A percentile compares a stretch with the other conserved stretches of the same genome.
Conservation (phyloP, 2,113 vertebrate species). For the Tretioscincus oriximinensis region DNA sequence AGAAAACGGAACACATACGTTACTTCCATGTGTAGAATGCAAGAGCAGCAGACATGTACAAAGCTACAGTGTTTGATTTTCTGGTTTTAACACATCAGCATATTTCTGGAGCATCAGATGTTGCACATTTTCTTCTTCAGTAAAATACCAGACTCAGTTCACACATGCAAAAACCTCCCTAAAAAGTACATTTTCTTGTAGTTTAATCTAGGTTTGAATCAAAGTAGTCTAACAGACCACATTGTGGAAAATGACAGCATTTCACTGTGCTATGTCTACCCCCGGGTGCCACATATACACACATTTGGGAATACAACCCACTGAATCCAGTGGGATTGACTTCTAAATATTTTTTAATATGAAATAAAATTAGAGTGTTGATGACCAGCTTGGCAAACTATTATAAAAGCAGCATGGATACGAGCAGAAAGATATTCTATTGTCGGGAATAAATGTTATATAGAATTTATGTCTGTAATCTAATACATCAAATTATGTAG, state of each 20-base stretch:
- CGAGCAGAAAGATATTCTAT: slow-evolving; percentile 24
- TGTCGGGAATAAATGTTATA: slow-evolving; percentile 64
- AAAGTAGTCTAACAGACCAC: too few relatives aligned
- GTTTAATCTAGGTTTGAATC: too few relatives aligned
- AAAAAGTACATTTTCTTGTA: too few relatives aligned
- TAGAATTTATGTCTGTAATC: slow-evolving; percentile 55
- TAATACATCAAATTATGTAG: slow-evolving; percentile 68
- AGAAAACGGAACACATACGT: not conserved
- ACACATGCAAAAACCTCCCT: too few relatives aligned
- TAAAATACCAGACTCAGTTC: too few relatives aligned
- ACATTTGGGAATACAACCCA: not conserved
- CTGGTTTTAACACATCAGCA: too few relatives aligned
- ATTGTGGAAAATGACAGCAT: too few relatives aligned
- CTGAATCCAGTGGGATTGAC: not conserved
- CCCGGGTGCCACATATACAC: not conserved
- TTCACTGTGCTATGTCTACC: too few relatives aligned
- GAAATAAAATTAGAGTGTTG: not conserved
- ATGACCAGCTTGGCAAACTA: slow-evolving; percentile 6
- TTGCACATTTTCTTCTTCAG: too few relatives aligned
- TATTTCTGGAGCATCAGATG: too few relatives aligned
- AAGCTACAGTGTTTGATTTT: not conserved
- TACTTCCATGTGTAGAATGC: not conserved
- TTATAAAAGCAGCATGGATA: slow-evolving; percentile 24
- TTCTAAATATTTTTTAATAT: not conserved
- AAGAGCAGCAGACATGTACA: too few relatives aligned